Conservation (phyloP, 2,113 vertebrate species). For the Pelobates fuscus region DNA sequence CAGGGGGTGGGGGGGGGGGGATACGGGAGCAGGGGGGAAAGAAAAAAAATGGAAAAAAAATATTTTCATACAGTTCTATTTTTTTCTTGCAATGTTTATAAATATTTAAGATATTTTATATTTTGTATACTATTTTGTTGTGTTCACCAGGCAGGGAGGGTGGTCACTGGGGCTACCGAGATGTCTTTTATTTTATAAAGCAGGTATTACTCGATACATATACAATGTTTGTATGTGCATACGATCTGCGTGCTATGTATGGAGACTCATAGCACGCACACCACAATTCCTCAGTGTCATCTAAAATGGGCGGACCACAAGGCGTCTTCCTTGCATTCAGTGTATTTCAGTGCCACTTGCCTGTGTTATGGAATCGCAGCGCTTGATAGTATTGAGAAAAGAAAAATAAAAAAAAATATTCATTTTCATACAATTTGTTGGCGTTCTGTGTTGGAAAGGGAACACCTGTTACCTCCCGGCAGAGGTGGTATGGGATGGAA, state of each 20-base stretch:
- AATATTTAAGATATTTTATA: constrained; percentile 99
- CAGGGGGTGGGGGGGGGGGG: constrained; percentile 19
- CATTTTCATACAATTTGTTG: constrained; percentile 3
- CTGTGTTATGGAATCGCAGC: constrained; percentile 23
- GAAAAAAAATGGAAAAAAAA: constrained; percentile 79
- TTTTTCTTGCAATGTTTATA: constrained; percentile 99
- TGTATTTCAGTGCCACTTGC: constrained; percentile 29
- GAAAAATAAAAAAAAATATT: constrained; percentile 25
- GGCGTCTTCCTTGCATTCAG: not conserved
- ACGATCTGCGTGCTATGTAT: not conserved
- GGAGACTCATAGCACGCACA: not conserved
- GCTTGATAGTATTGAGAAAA: constrained; percentile 40
- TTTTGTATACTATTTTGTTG: constrained; percentile 97
- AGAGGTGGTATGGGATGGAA: not conserved
- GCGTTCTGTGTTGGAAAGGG: not conserved
- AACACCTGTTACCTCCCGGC: not conserved
- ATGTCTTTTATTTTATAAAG: constrained; percentile 69
- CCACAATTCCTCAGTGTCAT: constrained; percentile 11
- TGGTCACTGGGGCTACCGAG: constrained; percentile 71
- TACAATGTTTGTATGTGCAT: constrained; percentile 15
- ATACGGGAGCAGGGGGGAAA: constrained; percentile 44
- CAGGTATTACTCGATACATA: constrained; percentile 63
- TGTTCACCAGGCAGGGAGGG: constrained; percentile 58
- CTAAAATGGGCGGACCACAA: not conserved
- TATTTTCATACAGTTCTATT: constrained; percentile 99